These are phyloP conservation scores for Smutsia temminckii DNA, from an alignment of 2,797 vertebrate species.

Conservation along the genomic window DNA sequence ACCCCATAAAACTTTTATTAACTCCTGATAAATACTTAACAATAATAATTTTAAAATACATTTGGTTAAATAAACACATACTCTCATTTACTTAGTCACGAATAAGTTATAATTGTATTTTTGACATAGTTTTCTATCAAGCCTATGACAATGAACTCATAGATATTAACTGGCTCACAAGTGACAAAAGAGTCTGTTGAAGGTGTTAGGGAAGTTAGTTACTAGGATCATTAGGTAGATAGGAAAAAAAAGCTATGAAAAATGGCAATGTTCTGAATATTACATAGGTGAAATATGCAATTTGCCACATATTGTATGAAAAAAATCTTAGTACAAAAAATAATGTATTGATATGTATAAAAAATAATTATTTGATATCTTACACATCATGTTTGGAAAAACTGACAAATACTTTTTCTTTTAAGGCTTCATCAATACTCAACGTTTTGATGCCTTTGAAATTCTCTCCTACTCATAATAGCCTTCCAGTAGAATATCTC, in stretches of 20 bases:
- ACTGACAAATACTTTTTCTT: not conserved
- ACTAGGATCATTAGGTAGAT: conserved; percentile 25
- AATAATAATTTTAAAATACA: conserved; percentile 39
- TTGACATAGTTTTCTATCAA: conserved; percentile 60
- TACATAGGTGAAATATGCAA: not conserved
- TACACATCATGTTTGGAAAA: conserved; percentile 43
- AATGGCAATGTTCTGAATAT: conserved; percentile 43
- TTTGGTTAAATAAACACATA: conserved; percentile 65
- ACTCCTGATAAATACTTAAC: not conserved
- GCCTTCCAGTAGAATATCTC: conserved; percentile 47
- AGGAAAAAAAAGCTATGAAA: conserved; percentile 12
- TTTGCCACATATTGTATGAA: conserved; percentile 31
- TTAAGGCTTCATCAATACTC: conserved; percentile 11
- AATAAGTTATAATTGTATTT: conserved; percentile 60
- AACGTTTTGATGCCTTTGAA: conserved; percentile 31
- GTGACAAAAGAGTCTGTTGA: conserved; percentile 69
- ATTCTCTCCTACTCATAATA: not conserved
- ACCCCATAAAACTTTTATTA: not conserved
- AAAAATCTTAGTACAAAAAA: conserved; percentile 33
- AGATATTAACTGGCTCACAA: conserved; percentile 66
- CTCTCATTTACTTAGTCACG: conserved; percentile 64
- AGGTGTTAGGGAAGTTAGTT: not conserved
- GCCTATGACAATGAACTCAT: conserved; percentile 43
- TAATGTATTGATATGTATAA: not conserved
- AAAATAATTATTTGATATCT: conserved; percentile 7